A percentile compares a stretch with the other conserved stretches of the same genome.
phyloP scores from a whole-genome alignment of 2,888 invertebrate genomes.

The Caenorhabditis angaria region DNA sequence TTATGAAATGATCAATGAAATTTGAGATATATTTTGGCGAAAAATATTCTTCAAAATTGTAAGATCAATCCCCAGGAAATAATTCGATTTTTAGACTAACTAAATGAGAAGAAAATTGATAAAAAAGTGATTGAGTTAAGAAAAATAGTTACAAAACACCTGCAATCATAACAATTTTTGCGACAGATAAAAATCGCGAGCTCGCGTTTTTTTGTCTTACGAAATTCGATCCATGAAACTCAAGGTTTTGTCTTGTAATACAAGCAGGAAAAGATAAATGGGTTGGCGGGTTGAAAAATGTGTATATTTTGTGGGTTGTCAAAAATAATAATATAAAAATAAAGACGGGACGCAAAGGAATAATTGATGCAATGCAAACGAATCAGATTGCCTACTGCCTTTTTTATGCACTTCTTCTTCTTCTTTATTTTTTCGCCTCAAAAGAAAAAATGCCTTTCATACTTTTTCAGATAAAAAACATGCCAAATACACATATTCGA shows the following conservation, averaged over 20 bases:
- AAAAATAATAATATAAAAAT: conserved; percentile 1
- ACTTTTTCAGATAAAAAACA: neutral
- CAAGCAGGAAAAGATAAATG: neutral
- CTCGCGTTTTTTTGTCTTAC: neutral
- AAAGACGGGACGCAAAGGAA: conserved; percentile 23
- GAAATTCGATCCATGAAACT: neutral
- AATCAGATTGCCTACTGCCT: conserved; percentile 42
- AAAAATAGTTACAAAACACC: neutral
- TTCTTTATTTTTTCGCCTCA: neutral
- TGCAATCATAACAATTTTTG: neutral
- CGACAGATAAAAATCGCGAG: neutral
- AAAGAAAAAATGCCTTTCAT: too few species aligned
- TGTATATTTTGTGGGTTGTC: neutral
- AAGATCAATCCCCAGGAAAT: too few species aligned
- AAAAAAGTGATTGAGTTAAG: too few species aligned
- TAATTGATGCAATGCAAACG: conserved; percentile 50
- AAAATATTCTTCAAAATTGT: too few species aligned
- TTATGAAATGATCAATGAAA: too few species aligned
- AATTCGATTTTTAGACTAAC: too few species aligned
- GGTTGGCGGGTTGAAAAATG: neutral
- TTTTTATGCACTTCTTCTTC: conserved; percentile 37
- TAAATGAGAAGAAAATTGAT: too few species aligned
- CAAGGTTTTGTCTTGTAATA: conserved; percentile 1
- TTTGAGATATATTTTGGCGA: too few species aligned
- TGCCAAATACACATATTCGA: neutral